These are phyloP conservation scores for Drosophila anomelani DNA, from an alignment of 2,888 invertebrate genomes.

Conservation along the genomic window DNA sequence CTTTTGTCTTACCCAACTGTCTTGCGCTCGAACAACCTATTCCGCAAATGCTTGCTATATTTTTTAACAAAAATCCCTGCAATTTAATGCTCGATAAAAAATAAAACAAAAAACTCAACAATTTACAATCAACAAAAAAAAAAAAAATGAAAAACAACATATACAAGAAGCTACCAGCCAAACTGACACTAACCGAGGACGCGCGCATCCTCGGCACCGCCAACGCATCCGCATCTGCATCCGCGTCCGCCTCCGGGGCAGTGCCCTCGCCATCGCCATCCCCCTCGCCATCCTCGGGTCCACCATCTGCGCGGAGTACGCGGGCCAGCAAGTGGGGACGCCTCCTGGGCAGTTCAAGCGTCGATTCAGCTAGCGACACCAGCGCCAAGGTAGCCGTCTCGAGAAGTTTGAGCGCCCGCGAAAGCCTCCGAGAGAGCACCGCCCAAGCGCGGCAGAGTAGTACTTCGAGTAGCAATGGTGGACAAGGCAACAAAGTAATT, in stretches of 20 bases:
- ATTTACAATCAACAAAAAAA: constrained; percentile 26
- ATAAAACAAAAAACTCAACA: constrained; percentile 23
- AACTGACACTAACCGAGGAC: constrained; percentile 85
- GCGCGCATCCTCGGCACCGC: constrained; percentile 84
- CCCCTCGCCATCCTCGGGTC: constrained; percentile 85
- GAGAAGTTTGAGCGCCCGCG: constrained; percentile 87
- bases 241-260: constrained; percentile 44
- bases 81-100: constrained; percentile 19
- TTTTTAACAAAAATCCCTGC: constrained; percentile 17
- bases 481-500: constrained; percentile 85
- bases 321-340: constrained; percentile 92
- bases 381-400: constrained; percentile 86
- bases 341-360: constrained; percentile 91
- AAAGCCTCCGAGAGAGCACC: constrained; percentile 85
- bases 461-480: constrained; percentile 85
- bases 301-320: constrained; percentile 86
- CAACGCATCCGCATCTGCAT: constrained; percentile 23
- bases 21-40: constrained; percentile 51
- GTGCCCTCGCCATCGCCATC: constrained; percentile 84
- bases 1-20: constrained; percentile 36
- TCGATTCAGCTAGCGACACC: constrained; percentile 89
- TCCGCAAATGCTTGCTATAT: constrained; percentile 53
- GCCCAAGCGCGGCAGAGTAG: constrained; percentile 85
- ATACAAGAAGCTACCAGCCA: constrained; percentile 85
- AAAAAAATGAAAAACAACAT: constrained; percentile 46